Base-by-base conservation (phyloP, 37 sponge, comb jelly and placozoan species). In the Crambe crambe region DNA sequence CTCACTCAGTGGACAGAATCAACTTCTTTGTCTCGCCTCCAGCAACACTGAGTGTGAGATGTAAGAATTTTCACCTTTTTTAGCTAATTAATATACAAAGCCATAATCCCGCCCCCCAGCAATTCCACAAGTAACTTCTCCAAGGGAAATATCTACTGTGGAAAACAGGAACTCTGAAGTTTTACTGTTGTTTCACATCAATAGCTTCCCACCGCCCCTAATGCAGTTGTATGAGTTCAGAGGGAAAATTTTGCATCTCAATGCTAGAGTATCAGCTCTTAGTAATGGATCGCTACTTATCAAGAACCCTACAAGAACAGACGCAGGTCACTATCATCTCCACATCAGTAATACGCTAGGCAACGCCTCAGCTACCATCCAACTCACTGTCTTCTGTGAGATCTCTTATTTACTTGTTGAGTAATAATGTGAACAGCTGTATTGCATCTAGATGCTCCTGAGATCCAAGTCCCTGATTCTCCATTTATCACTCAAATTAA, bases 351-450 rank as follows among this genome's bases (percentile, higher is more conserved):
- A 77, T 30, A 21, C 65, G 2, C 41, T 40, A 30, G 77, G 77
- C 18, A 29, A 23, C 0, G 62, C 37, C 2, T 64, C 65, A 27
- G 65, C 77, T 35, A 10, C 62, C 27, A 77, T 64, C 29, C 42
- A 27, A 27, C 77, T 77, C 10, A 39, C 9, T 63, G 62, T 77
- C n/a, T 42, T 60, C 23, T 77, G 77, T 77, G 63, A 30, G 62
- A 25, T n/a, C n/a, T n/a, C n/a, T n/a, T n/a, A n/a, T n/a, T n/a
- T n/a, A n/a, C n/a, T n/a, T n/a, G n/a, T n/a, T n/a, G n/a, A n/a
- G n/a, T n/a, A n/a, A n/a, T n/a, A n/a, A n/a, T n/a, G n/a, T n/a
- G n/a, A n/a, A 40, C 39, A 25, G 71, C 25, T 42, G 1, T 61
- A 8, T 61, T 61, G 6, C 25, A 9, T 2, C 1, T 34, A 77